Percentiles rank a stretch among this genome's conserved stretches.
phyloP scores from a whole-genome alignment of 2,113 vertebrate species.

The Eudorcas thomsonii region DNA sequence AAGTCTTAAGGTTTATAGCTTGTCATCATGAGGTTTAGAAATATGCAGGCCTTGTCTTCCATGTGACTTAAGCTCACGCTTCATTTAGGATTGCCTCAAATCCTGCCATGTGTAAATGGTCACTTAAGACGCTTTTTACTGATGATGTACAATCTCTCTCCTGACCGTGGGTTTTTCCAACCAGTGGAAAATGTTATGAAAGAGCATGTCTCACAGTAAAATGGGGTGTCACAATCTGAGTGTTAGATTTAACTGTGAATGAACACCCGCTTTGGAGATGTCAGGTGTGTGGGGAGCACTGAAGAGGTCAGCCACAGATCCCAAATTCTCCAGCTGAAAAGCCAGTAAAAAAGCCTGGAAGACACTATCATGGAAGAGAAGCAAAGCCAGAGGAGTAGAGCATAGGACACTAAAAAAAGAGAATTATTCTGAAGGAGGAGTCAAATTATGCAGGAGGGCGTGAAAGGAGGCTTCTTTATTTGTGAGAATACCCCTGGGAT shows the following conservation, averaged over 20 bases:
- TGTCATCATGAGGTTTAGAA: not conserved
- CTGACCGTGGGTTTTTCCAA: not conserved
- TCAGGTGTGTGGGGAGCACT: not conserved
- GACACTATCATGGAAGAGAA: not conserved
- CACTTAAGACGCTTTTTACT: not conserved
- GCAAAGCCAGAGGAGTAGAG: not conserved
- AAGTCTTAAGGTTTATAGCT: not conserved
- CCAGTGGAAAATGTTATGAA: not conserved
- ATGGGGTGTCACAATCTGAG: not conserved
- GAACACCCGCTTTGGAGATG: not conserved
- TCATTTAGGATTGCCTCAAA: not conserved
- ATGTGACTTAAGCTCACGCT: not conserved
- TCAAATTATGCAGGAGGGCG: not conserved
- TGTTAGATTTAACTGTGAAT: not conserved
- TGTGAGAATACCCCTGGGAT: not conserved
- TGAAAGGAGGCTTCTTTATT: not conserved
- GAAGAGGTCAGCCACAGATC: not conserved
- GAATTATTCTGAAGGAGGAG: not conserved
- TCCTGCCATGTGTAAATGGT: not conserved
- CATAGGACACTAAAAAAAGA: not conserved
- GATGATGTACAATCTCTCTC: not conserved
- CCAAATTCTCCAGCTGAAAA: not conserved
- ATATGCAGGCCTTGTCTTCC: not conserved
- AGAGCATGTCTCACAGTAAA: not conserved
- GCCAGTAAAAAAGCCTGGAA: not conserved